Evolutionary conservation across 1,140 invertebrate genomes (phyloP).

Genomic region (Hylyphantes graminicola): DNA sequence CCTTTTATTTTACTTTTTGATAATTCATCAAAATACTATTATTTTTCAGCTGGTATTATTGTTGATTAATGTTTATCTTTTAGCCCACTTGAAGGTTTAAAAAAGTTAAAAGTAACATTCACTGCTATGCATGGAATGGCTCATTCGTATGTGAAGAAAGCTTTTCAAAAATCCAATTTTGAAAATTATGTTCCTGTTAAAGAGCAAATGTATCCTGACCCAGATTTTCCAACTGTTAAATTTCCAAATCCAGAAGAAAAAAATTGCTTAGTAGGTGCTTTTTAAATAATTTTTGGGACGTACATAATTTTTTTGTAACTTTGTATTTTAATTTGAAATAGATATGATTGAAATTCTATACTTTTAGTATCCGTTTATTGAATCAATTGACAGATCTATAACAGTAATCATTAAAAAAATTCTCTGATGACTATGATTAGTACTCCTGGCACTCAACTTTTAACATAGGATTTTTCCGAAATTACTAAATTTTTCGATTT

Average conservation of each 20-base stretch:
- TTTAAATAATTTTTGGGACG: not conserved
- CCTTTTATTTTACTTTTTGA: not conserved
- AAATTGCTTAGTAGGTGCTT: constrained; percentile 76
- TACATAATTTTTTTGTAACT: too few relatives aligned
- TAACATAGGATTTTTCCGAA: too few relatives aligned
- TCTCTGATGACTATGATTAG: not conserved
- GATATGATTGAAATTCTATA: not conserved
- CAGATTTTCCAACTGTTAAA: constrained; percentile 95
- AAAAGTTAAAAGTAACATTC: constrained; percentile 80
- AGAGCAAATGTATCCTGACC: constrained; percentile 90
- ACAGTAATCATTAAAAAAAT: too few relatives aligned
- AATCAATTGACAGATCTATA: not conserved
- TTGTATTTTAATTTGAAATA: too few relatives aligned
- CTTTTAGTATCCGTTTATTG: not conserved
- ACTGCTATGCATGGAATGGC: constrained; percentile 99
- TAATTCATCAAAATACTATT: not conserved
- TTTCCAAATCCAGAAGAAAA: constrained; percentile 99
- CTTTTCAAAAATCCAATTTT: constrained; percentile 82
- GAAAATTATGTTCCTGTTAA: constrained; percentile 75
- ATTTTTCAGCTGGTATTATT: not conserved
- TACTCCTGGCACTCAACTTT: too few relatives aligned
- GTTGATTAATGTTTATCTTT: not conserved
- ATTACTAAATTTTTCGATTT: too few relatives aligned
- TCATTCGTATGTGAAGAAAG: constrained; percentile 79
- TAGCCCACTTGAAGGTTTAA: constrained; percentile 48